Evolutionary conservation across 2,113 vertebrate species (phyloP).

Genomic region (Tragelaphus imberbis): DNA sequence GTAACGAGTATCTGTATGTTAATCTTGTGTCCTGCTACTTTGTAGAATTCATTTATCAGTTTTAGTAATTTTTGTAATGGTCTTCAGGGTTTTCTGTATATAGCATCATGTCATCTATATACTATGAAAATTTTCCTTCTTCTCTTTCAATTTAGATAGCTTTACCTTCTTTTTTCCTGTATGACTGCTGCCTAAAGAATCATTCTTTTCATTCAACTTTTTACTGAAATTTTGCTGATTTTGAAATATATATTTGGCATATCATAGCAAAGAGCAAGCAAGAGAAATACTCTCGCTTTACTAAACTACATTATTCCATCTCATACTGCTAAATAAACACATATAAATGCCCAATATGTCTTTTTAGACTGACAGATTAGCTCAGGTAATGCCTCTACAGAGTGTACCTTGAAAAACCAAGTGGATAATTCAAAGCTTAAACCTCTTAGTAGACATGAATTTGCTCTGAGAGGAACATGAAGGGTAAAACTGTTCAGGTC

Average conservation of each 20-base stretch:
- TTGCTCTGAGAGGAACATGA: not conserved
- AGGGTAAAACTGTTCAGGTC: not conserved
- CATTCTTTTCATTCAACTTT: constrained; percentile 68
- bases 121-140: not conserved
- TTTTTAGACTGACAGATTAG: not conserved
- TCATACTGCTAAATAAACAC: not conserved
- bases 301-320: constrained; percentile 20
- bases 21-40: not conserved
- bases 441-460: not conserved
- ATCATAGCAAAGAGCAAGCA: not conserved
- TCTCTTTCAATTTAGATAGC: not conserved
- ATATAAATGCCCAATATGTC: not conserved
- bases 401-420: not conserved
- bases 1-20: not conserved
- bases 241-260: constrained; percentile 35
- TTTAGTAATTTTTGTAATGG: not conserved
- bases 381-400: not conserved
- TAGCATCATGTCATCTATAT: not conserved
- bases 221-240: constrained; percentile 56
- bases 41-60: not conserved
- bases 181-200: not conserved
- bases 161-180: not conserved
- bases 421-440: not conserved
- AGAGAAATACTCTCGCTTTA: constrained; percentile 31
- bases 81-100: not conserved